phyloP scores from a whole-genome alignment of 2,797 vertebrate genomes.

The Spinus olivaceus region DNA sequence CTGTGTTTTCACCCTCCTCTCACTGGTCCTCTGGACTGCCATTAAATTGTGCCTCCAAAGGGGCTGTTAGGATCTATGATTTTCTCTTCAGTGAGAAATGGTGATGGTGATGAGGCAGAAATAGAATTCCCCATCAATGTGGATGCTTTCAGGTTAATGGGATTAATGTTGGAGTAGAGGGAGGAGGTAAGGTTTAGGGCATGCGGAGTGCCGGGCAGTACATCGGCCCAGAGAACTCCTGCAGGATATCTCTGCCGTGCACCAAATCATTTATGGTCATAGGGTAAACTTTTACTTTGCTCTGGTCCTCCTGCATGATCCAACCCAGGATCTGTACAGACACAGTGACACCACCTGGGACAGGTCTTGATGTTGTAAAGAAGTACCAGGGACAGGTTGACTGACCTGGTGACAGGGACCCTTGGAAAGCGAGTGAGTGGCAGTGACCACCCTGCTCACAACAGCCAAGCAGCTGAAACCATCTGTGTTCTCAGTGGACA shows the following conservation, averaged over 20 bases:
- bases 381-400: background rate
- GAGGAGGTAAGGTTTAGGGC: background rate
- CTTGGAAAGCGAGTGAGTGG: background rate
- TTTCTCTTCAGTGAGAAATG: background rate
- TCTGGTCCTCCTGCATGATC: background rate
- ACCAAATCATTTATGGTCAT: background rate
- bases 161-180: background rate
- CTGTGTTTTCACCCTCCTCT: background rate
- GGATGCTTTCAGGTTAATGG: background rate
- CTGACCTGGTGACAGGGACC: fast-evolving
- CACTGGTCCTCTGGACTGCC: background rate
- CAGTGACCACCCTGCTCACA: background rate
- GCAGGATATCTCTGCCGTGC: background rate
- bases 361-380: background rate
- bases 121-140: background rate
- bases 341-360: background rate
- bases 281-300: background rate
- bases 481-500: fast-evolving
- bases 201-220: background rate
- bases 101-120: background rate
- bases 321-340: background rate
- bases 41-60: background rate
- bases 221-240: background rate
- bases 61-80: background rate
- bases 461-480: background rate